Evolutionary conservation across 2,113 vertebrate genomes (phyloP).

Genomic region (Pluvialis apricaria): DNA sequence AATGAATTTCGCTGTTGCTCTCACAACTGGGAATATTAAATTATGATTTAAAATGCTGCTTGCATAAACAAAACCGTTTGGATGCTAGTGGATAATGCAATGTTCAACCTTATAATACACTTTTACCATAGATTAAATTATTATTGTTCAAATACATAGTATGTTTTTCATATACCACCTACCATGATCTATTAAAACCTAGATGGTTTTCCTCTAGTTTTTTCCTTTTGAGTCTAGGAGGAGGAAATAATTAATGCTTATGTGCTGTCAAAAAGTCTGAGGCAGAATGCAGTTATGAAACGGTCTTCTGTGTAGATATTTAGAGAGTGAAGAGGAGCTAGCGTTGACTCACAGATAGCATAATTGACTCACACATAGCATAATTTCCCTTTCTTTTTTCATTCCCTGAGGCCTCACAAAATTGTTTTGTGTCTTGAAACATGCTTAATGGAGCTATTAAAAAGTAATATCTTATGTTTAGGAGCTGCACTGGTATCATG

Average conservation of each 20-base stretch:
- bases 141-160: neutral
- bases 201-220: neutral
- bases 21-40: neutral
- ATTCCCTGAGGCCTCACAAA: neutral
- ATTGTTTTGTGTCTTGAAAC: conserved; percentile 30
- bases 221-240: neutral
- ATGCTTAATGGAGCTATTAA: conserved; percentile 47
- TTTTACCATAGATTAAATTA: neutral
- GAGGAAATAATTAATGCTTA: neutral
- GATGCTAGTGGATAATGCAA: neutral
- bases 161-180: neutral
- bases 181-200: neutral
- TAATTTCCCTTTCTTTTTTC: neutral
- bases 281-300: neutral
- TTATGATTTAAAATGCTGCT: neutral
- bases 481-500: neutral
- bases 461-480: conserved; percentile 6
- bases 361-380: neutral
- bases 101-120: neutral
- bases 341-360: neutral
- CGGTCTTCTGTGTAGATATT: neutral
- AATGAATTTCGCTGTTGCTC: neutral
- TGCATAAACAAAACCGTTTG: neutral
- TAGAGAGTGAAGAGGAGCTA: neutral
- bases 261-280: neutral